Evolutionary conservation across 2,113 vertebrate genomes (phyloP), one percentile per base, ranked within the genome.

Genomic region (Ctenomys sociabilis): DNA sequence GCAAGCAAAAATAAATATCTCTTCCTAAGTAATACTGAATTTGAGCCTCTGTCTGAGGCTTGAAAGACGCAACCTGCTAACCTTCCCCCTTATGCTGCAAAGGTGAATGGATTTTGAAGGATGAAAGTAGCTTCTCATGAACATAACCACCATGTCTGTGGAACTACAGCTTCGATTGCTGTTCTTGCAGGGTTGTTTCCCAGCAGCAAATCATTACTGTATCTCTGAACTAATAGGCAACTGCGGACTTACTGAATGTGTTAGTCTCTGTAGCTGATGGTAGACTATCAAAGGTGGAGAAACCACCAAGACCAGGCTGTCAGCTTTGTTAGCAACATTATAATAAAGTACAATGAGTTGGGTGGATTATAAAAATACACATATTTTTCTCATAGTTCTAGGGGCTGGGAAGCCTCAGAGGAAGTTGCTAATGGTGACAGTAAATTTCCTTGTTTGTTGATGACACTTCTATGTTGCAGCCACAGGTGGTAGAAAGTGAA

Each of bases 81-180:
- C 11, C 87, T 89, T 26, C 35, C 54, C 40, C 7, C 77, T 66
- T 90, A 19, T 3, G 40, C 49, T 91, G n/a, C n/a, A 70, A n/a
- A 88, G 28, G 64, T 37, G 73, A 84, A 83, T 66, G 7, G 32
- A 66, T 73, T 91, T 57, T 80, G 49, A 89, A 84, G 40, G 89
- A 84, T 64, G 35, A 80, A 57, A 63, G 6, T 75, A 40, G 72
- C 45, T 89, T 95, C 72, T 88, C 9, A 57, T 78, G 86, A 89
- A 26, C 32, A 90, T 63, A 93, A 75, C 63, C 35, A 90, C 24
- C 78, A 54, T 70, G 37, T 45, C 49, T 59, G 28, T 59, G 52
- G 45, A 73, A 73, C 90, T 86, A 4, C 72, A 91, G 73, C 87
- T 92, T 94, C 24, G n/a, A 26, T 85, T 73, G 5, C 45, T 92